These are phyloP conservation scores for Chelon labrosus DNA, from an alignment of 2,797 vertebrate species.

Conservation along the genomic window DNA sequence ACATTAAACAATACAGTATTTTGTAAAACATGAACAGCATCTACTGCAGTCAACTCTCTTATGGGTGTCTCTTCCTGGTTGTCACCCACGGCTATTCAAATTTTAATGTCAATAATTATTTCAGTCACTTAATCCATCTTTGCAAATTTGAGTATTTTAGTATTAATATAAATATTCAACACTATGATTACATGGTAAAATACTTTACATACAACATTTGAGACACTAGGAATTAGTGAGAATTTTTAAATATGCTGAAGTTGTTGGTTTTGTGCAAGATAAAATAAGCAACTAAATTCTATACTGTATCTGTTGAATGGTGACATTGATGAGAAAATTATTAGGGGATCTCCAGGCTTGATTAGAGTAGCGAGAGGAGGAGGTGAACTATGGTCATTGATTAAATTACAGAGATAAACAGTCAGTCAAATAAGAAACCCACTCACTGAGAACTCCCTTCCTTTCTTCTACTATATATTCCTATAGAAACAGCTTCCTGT, in stretches of 20 bases:
- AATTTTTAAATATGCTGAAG: conserved; percentile 8
- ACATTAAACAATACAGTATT: background rate
- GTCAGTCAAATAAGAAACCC: conserved; percentile 36
- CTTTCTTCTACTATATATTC: too few relatives aligned
- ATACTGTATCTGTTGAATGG: conserved; percentile 20
- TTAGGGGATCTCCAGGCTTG: conserved; percentile 20
- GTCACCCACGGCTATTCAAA: too few relatives aligned
- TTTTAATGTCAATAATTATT: background rate
- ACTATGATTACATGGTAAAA: background rate
- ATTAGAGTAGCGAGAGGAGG: conserved; percentile 23
- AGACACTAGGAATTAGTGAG: background rate
- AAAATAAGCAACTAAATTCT: conserved; percentile 1
- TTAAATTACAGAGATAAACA: conserved; percentile 39
- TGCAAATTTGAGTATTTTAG: background rate
- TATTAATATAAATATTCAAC: background rate
- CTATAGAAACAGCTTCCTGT: too few relatives aligned
- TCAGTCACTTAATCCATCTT: background rate
- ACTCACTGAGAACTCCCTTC: background rate
- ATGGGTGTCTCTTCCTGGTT: background rate
- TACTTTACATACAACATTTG: background rate
- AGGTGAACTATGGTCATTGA: conserved; percentile 21
- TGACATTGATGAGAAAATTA: conserved; percentile 44
- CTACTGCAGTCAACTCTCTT: background rate
- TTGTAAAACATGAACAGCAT: background rate
- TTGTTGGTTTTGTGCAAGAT: background rate